These are phyloP conservation scores for Drosophila aldrichi DNA, from an alignment of 2,888 invertebrate genomes.

Conservation along the genomic window DNA sequence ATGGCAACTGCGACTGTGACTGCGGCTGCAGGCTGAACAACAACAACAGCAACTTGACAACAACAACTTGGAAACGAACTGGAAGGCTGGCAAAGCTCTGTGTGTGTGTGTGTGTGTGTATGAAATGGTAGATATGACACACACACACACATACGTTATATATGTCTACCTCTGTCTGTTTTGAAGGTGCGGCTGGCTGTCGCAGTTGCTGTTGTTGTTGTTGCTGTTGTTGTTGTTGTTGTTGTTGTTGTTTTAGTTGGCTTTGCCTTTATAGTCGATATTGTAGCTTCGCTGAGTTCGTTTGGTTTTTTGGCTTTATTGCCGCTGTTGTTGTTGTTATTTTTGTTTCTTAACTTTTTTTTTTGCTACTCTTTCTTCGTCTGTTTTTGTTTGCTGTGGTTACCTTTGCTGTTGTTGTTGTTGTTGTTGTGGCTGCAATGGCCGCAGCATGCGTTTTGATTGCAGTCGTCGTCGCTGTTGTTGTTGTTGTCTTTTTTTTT, in stretches of 20 bases:
- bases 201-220: conserved; percentile 19
- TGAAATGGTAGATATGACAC: conserved; percentile 44
- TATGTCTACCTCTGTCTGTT: conserved; percentile 33
- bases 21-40: conserved; percentile 15
- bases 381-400: conserved; percentile 61
- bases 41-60: conserved; percentile 3
- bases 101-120: conserved; percentile 4
- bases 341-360: conserved; percentile 34
- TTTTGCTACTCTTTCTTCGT: conserved; percentile 59
- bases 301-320: conserved; percentile 45
- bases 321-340: conserved; percentile 34
- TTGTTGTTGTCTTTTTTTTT: conserved; percentile 60
- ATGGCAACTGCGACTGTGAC: background rate
- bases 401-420: conserved; percentile 34
- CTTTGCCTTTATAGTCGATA: conserved; percentile 58
- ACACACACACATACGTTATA: conserved; percentile 8
- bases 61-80: no score
- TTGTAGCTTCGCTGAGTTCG: conserved; percentile 60
- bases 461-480: conserved; percentile 56
- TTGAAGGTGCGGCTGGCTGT: conserved; percentile 72
- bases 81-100: conserved; percentile 47
- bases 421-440: conserved; percentile 54
- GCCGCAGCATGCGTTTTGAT: conserved; percentile 77
- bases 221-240: conserved; percentile 41
- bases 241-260: background rate